A percentile compares a stretch with the other conserved stretches of the same genome.
These are phyloP conservation scores for Syngnathus typhle DNA, from an alignment of 2,113 vertebrate genomes.

Conservation along the genomic window DNA sequence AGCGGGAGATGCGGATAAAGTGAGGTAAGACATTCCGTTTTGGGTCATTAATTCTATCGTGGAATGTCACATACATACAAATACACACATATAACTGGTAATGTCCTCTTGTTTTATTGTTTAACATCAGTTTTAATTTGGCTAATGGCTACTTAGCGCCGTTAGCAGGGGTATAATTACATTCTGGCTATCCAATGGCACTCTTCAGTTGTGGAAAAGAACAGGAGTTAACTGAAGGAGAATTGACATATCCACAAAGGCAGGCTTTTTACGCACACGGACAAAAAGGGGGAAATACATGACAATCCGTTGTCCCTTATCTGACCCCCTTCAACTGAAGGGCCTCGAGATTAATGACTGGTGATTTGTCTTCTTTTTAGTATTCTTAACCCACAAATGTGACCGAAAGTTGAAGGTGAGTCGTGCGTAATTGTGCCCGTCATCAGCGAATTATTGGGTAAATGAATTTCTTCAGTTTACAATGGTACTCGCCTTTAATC, in stretches of 20 bases:
- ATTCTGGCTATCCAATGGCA: conserved; percentile 26
- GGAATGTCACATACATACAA: fast-evolving
- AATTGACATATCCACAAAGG: background rate
- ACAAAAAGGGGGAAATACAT: background rate
- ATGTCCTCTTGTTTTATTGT: background rate
- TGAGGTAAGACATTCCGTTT: conserved; percentile 41
- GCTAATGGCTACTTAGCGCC: conserved; percentile 46
- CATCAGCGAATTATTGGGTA: too few species aligned
- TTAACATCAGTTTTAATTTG: conserved; percentile 11
- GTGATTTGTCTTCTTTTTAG: background rate
- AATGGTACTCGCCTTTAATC: too few species aligned
- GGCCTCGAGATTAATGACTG: background rate
- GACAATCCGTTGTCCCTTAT: background rate
- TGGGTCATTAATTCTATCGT: background rate
- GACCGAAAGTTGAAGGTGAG: background rate
- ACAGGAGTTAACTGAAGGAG: background rate
- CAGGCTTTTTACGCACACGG: background rate
- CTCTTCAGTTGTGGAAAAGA: background rate
- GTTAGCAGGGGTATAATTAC: conserved; percentile 36
- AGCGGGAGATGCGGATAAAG: conserved; percentile 54
- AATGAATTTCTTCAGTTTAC: too few species aligned
- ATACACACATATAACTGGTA: fast-evolving
- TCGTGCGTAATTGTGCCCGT: background rate
- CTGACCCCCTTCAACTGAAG: background rate
- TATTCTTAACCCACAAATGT: background rate